These are phyloP conservation scores for Drosophila paramelanica DNA, from an alignment of 2,888 invertebrate genomes.

Conservation along the genomic window DNA sequence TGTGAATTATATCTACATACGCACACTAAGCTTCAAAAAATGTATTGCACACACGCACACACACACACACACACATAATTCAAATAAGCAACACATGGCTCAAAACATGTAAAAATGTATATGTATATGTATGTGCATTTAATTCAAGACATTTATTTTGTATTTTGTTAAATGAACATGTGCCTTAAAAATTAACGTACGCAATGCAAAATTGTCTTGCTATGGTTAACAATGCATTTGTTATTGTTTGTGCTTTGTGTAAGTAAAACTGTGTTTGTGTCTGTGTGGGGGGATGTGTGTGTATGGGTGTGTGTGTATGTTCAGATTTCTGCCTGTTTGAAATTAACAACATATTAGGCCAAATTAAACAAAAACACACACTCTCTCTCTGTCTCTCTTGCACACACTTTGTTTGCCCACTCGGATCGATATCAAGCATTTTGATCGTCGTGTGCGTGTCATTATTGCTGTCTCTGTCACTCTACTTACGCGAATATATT, in stretches of 20 bases:
- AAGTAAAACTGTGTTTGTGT: neutral
- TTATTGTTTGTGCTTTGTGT: constrained; percentile 16
- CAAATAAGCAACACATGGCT: constrained; percentile 14
- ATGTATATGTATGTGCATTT: constrained; percentile 9
- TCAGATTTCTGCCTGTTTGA: constrained; percentile 21
- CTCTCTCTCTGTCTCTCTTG: constrained; percentile 13
- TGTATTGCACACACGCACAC: constrained; percentile 9
- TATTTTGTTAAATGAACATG: constrained; percentile 23
- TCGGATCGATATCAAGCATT: constrained; percentile 20
- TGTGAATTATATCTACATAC: neutral
- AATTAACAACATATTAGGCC: constrained; percentile 25
- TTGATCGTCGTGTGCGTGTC: neutral
- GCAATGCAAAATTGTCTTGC: constrained; percentile 43
- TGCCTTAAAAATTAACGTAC: constrained; percentile 27
- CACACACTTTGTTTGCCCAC: constrained; percentile 15
- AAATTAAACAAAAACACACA: constrained; percentile 39
- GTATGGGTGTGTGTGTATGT: constrained; percentile 3
- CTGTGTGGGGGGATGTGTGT: neutral
- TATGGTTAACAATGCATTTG: constrained; percentile 35
- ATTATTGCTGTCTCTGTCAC: constrained; percentile 27
- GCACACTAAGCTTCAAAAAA: neutral
- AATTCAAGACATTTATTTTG: constrained; percentile 9
- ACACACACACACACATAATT: constrained; percentile 14
- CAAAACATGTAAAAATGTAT: constrained; percentile 30
- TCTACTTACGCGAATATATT: constrained; percentile 85